Conservation (phyloP, 1,140 invertebrate species). For the Leptinotarsa texana region DNA sequence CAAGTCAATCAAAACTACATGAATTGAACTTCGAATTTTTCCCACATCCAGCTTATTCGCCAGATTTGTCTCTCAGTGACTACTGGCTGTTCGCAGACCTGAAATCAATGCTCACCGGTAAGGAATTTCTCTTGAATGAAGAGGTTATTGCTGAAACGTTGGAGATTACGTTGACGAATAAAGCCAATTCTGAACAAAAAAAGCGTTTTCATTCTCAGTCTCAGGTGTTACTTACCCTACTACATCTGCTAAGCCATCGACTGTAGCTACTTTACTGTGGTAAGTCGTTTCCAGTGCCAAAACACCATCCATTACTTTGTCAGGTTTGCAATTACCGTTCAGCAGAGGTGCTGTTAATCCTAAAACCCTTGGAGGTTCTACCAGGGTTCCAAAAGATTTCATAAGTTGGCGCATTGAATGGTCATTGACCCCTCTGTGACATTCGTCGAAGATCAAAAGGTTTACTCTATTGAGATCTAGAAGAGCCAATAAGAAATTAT, state of each 20-base stretch:
- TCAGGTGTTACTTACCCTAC: constrained; percentile 57
- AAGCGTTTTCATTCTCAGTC: too few relatives aligned
- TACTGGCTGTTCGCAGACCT: too few relatives aligned
- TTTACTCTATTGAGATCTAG: constrained; percentile 64
- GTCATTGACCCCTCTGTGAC: constrained; percentile 79
- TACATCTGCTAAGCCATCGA: constrained; percentile 67
- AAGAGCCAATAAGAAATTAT: constrained; percentile 11
- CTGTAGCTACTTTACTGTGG: constrained; percentile 72
- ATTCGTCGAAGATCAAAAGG: constrained; percentile 90
- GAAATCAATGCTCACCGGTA: too few relatives aligned
- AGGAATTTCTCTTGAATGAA: too few relatives aligned
- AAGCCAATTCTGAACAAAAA: too few relatives aligned
- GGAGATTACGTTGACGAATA: too few relatives aligned
- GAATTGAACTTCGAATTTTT: too few relatives aligned
- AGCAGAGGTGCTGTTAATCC: constrained; percentile 85
- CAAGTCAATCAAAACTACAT: too few relatives aligned
- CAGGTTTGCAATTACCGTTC: constrained; percentile 69
- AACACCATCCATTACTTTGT: constrained; percentile 64
- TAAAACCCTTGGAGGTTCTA: constrained; percentile 70
- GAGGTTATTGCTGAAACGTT: too few relatives aligned
- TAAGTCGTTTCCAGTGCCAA: constrained; percentile 73
- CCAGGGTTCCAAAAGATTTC: constrained; percentile 61
- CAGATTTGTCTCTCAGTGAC: too few relatives aligned
- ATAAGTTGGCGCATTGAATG: constrained; percentile 79
- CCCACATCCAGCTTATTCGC: too few relatives aligned